Evolutionary conservation across 2,797 vertebrate genomes (phyloP).

Genomic region (Sebastes iracundus): DNA sequence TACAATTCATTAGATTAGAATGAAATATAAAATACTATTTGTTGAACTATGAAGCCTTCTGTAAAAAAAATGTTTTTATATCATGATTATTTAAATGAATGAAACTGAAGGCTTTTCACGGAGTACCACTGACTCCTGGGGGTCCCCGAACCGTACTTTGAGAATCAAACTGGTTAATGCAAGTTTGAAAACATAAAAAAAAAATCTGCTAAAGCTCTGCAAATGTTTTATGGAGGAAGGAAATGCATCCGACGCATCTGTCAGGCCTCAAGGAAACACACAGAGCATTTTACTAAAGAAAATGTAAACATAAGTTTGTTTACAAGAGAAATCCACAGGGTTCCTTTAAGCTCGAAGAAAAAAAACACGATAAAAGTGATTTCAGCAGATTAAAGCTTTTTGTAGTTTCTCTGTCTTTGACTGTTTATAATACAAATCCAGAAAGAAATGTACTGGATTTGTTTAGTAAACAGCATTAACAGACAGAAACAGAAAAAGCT

Average conservation of each 20-base stretch:
- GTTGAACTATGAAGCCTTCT: too few relatives aligned
- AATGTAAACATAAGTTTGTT: conserved; percentile 34
- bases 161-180: too few relatives aligned
- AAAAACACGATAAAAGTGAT: conserved; percentile 12
- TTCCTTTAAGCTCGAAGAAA: not conserved
- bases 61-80: too few relatives aligned
- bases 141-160: too few relatives aligned
- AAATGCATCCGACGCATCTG: not conserved
- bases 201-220: not conserved
- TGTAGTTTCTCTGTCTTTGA: not conserved
- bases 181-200: not conserved
- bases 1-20: too few relatives aligned
- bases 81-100: too few relatives aligned
- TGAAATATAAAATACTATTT: too few relatives aligned
- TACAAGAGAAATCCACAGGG: not conserved
- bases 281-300: not conserved
- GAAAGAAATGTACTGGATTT: not conserved
- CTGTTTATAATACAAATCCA: conserved; percentile 6
- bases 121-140: too few relatives aligned
- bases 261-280: not conserved
- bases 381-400: conserved; percentile 4
- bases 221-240: conserved; percentile 5
- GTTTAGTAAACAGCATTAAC: not conserved
- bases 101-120: too few relatives aligned
- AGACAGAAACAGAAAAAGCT: not conserved